Base-by-base conservation (phyloP, 1,140 invertebrate species). In the Caenorhabditis briggsae region DNA sequence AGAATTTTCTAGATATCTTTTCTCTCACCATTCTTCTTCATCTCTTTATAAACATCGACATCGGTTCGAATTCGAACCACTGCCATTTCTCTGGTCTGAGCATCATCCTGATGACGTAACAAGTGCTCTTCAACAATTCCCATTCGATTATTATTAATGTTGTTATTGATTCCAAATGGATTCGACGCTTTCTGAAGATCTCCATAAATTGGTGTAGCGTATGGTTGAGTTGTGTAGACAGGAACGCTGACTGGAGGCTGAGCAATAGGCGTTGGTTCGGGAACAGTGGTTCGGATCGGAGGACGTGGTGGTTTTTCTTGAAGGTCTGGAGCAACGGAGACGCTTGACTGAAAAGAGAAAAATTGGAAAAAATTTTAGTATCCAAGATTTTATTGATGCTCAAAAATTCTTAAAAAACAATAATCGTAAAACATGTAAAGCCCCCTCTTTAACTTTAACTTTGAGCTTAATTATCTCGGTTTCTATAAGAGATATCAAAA, bases 81-180 rank as follows among this genome's bases (percentile, higher is more conserved):
- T 46, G 70, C n/a, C 46, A 50, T 48, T 23, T 78, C 46, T 16
- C 53, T 78, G 1, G 16, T 12, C 14, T 8, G 20, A 61, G 46
- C 6, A 53, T 70, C 33, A 18, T 78, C 70, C 20, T 12, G 43
- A 50, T 53, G 70, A 46, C 46, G 33, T 16, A 78, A n/a, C 12
- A 46, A 50, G 14, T 78, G 70, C n/a, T 78, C 70, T 25, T 43
- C 70, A 5, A 78, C 70, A 23, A 50, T 50, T 78, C 70, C 70
- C 23, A 78, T 50, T 14, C 46, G 7, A 78, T 78, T 78, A 50
- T 78, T 78, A 23, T 78, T 70, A 46, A n/a, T 78, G n/a, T 78
- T 78, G 12, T 78, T 70, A 46, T 46, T 78, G n/a, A 25, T 70
- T n/a, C 11, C 23, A 25, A n/a, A 46, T 25, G 43, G 46, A 78